Evolutionary conservation across 2,113 vertebrate genomes (phyloP).

Genomic region (chimpanzee (Pan troglodytes)): NHGRI_mPanTro3-v2.1_pri NC_072408.2:124439001-124439500

Average conservation of each 20-base stretch:
- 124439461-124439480: neutral
- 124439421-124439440: neutral
- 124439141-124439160: neutral
- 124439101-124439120: neutral
- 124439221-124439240: neutral
- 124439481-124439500: neutral
- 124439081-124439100: neutral
- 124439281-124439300: neutral
- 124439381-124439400: neutral
- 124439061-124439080: neutral
- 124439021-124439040: neutral
- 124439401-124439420: neutral
- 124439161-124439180: neutral
- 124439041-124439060: neutral
- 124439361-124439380: neutral
- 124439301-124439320: slow-evolving; percentile 44
- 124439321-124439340: neutral
- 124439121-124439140: neutral
- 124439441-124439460: neutral
- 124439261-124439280: too few relatives aligned
- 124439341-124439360: neutral
- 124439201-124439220: neutral
- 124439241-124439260: neutral
- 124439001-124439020: neutral
- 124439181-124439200: neutral